A percentile compares a stretch with the other conserved stretches of the same genome.
Conservation (phyloP, 2,797 vertebrate species). For the Threskiornis aethiopicus region DNA sequence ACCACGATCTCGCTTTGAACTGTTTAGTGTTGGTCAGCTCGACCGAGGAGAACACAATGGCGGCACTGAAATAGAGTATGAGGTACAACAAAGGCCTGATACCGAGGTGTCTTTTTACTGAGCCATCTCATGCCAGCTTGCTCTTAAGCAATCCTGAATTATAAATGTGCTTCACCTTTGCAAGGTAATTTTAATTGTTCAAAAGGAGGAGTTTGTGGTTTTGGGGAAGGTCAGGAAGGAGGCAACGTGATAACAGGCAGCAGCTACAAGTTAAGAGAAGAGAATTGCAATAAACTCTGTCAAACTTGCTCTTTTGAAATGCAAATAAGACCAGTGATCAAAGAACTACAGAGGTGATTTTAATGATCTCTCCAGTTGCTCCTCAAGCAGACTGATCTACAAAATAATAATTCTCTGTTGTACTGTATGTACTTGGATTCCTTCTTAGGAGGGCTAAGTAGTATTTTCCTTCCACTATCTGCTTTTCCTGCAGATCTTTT, state of each 20-base stretch:
- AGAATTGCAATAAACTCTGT: neutral
- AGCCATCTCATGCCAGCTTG: neutral
- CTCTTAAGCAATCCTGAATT: neutral
- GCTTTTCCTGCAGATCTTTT: neutral
- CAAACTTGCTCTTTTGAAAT: conserved; percentile 4
- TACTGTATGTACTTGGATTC: neutral
- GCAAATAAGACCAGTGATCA: neutral
- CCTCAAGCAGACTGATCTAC: neutral
- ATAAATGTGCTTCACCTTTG: neutral
- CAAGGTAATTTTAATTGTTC: neutral
- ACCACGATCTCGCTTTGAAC: accelerated
- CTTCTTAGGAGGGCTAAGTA: neutral
- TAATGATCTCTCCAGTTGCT: neutral
- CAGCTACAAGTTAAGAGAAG: neutral
- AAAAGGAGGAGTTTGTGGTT: neutral
- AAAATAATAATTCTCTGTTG: neutral
- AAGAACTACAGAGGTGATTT: conserved; percentile 3
- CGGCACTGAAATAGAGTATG: neutral
- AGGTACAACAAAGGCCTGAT: neutral
- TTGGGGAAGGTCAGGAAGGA: neutral
- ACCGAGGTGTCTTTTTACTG: neutral
- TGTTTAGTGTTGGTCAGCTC: neutral
- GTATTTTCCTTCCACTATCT: neutral
- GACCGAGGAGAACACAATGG: accelerated
- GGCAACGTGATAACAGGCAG: neutral